Percentiles rank a stretch among this genome's conserved stretches.
phyloP scores from a whole-genome alignment of 2,113 vertebrate genomes.

The Amphilophus citrinellus region DNA sequence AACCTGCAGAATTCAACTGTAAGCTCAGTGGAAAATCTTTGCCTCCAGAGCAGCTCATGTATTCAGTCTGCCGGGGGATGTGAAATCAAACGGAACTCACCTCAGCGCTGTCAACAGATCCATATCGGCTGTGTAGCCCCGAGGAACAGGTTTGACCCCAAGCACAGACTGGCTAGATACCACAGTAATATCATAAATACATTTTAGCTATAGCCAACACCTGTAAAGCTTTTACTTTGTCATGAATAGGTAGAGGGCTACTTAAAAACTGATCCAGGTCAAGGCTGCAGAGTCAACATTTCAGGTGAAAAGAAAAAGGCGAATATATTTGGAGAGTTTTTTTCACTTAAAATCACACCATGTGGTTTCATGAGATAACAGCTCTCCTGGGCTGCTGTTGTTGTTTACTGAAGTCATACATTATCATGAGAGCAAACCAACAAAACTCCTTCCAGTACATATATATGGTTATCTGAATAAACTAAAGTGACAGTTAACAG shows the following conservation, averaged over 20 bases:
- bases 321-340: constrained; percentile 10
- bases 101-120: constrained; percentile 29
- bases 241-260: constrained; percentile 1
- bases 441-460: background rate
- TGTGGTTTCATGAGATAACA: constrained; percentile 52
- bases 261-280: background rate
- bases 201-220: background rate
- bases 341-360: background rate
- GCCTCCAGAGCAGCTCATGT: constrained; percentile 15
- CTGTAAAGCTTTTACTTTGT: constrained; percentile 24
- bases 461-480: background rate
- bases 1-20: background rate
- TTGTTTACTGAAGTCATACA: constrained; percentile 6
- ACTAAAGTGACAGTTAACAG: background rate
- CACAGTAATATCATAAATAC: background rate
- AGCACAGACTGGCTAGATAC: constrained; percentile 13
- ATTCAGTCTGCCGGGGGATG: constrained; percentile 35
- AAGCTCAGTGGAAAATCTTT: constrained; percentile 35
- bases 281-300: constrained; percentile 27
- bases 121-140: background rate
- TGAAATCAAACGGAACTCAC: constrained; percentile 44
- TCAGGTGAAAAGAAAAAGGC: constrained; percentile 1
- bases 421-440: constrained; percentile 4
- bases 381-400: background rate
- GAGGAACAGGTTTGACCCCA: background rate